Base-by-base conservation (phyloP, 2,797 vertebrate species). In the Heliangelus exortis region DNA sequence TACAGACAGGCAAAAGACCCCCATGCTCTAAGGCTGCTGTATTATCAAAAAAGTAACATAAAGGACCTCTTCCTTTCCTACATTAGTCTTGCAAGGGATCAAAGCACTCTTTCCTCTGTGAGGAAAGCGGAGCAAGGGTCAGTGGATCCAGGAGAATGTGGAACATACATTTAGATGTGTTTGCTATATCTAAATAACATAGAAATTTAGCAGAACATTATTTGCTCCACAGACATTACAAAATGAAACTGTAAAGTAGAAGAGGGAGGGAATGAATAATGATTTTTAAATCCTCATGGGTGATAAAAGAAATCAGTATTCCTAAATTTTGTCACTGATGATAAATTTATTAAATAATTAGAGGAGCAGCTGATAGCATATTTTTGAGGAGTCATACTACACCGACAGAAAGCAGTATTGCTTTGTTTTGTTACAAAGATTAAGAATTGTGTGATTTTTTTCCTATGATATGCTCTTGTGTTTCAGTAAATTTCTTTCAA, bases 401-500 rank as follows among this genome's bases (percentile, higher is more conserved):
- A 48, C 14, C 74, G 62, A 20, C 36, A 71, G 48, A 63, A 88
- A 65, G 2, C 12, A 12, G 25, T 34, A 4, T 33, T 83, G 16
- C 39, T 72, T 85, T 59, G 21, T 59, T 90, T 79, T 81, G 13
- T 41, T 41, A 41, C 39, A 76, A 73, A 48, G 8, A 22, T 57
- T 12, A 71, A 65, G 7, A 73, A 53, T 53, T 83, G 15, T 22
- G 7, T 55, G 2, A 2, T 39, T 57, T 73, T 29, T 29, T 87
- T 73, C 11, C 9, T 78, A 15, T 47, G 10, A 3, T 48, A 77
- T 58, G 15, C 10, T 93, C 25, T 31, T 68, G 9, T 76, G 21
- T 45, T 65, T 41, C 41, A 84, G 22, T 76, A 78, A n/a, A 76
- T 55, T 85, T 92, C 28, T 94, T 73, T 96, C 7, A 82, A 71